phyloP scores from a whole-genome alignment of 35 echinoderm and acorn worm genomes.

The Amphiura filiformis region DNA sequence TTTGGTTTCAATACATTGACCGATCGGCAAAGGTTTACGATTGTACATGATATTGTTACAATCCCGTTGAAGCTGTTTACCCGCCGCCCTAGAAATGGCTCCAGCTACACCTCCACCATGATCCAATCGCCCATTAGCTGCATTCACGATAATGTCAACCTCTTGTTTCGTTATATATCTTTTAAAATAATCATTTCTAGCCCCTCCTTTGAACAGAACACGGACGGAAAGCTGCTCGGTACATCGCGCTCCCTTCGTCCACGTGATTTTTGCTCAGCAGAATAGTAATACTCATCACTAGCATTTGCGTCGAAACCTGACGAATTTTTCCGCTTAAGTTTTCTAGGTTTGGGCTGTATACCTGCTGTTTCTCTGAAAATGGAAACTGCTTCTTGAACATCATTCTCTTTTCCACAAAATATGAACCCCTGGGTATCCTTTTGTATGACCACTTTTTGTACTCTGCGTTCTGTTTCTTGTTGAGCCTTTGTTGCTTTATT shows the following conservation, averaged over 20 bases:
- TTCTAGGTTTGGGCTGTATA: neutral
- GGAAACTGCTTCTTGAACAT: neutral
- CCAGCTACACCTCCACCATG: slow-evolving; percentile 52
- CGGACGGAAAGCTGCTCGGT: too few species aligned
- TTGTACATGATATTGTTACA: slow-evolving; percentile 22
- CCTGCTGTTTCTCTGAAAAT: neutral
- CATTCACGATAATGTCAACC: slow-evolving; percentile 56
- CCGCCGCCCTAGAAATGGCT: slow-evolving; percentile 25
- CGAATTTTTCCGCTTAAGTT: neutral
- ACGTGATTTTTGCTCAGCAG: neutral
- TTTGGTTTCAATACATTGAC: slow-evolving; percentile 28
- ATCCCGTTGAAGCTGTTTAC: slow-evolving; percentile 2
- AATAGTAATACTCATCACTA: neutral
- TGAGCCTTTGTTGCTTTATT: neutral
- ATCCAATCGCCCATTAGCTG: slow-evolving; percentile 16
- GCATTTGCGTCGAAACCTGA: neutral
- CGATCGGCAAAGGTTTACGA: slow-evolving; percentile 2
- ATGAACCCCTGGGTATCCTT: neutral
- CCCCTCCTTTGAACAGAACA: neutral
- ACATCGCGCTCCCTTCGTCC: too few species aligned
- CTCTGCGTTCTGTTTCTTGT: neutral
- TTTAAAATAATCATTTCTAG: neutral
- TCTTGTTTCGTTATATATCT: slow-evolving; percentile 28
- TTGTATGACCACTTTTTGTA: neutral
- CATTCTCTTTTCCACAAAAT: neutral